Percentiles rank a stretch among this genome's conserved stretches.
phyloP scores from a whole-genome alignment of 2,113 vertebrate species.

The Odobenus rosmarus region DNA sequence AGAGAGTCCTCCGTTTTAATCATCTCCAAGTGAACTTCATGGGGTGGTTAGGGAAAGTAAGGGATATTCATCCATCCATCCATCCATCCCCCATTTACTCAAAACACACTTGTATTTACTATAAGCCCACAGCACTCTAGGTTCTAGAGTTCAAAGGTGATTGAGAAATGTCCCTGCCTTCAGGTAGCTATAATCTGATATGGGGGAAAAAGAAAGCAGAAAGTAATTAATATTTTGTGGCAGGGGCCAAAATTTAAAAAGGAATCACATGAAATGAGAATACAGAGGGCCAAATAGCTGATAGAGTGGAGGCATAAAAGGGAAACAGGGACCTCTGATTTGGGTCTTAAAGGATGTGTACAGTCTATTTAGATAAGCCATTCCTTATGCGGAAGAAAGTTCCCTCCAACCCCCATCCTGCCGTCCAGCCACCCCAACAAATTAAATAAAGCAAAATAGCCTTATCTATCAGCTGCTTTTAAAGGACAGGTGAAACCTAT shows the following conservation, averaged over 20 bases:
- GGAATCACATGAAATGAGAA: not conserved
- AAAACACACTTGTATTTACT: not conserved
- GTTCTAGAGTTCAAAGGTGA: not conserved
- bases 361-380: not conserved
- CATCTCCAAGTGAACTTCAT: not conserved
- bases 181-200: not conserved
- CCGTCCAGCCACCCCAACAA: rapidly evolving
- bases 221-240: not conserved
- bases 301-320: not conserved
- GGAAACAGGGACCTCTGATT: not conserved
- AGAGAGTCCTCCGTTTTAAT: not conserved
- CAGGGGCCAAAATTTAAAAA: not conserved
- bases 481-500: not conserved
- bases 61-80: not conserved
- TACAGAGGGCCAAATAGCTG: not conserved
- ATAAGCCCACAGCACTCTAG: not conserved
- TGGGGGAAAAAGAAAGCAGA: not conserved
- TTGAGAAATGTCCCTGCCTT: not conserved
- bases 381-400: not conserved
- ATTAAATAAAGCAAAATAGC: not conserved
- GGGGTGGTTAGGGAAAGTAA: not conserved
- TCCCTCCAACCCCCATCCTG: not conserved
- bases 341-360: not conserved
- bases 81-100: not conserved
- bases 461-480: not conserved